A percentile compares a stretch with the other conserved stretches of the same genome.
Conservation (phyloP, 2,888 invertebrate genomes). For the Cephus sareptanus region DNA sequence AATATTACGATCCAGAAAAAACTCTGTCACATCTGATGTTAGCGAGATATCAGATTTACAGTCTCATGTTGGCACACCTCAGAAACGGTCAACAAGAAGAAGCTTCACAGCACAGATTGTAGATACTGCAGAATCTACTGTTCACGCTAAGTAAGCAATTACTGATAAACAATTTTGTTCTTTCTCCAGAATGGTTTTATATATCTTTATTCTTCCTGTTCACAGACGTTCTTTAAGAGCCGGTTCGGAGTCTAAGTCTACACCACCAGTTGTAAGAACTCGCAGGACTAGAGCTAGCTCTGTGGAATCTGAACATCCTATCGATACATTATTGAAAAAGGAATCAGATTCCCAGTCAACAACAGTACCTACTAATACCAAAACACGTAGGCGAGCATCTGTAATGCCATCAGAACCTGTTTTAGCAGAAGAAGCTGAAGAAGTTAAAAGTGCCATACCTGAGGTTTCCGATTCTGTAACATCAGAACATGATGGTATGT, state of each 20-base stretch:
- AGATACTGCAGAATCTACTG: neutral
- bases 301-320: constrained; percentile 38
- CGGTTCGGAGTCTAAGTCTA: constrained; percentile 51
- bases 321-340: constrained; percentile 11
- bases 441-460: constrained; percentile 10
- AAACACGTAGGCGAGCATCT: constrained; percentile 37
- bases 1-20: neutral
- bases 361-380: constrained; percentile 32
- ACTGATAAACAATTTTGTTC: neutral
- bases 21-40: neutral
- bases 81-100: neutral
- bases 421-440: constrained; percentile 42
- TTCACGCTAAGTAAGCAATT: neutral
- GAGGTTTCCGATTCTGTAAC: neutral
- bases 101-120: neutral
- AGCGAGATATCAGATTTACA: neutral
- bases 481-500: neutral
- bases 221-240: constrained; percentile 43
- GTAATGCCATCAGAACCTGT: constrained; percentile 38
- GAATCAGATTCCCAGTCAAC: neutral
- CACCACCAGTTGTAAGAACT: constrained; percentile 33
- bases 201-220: neutral
- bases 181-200: neutral
- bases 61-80: neutral
- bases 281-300: constrained; percentile 54